Conservation (phyloP, 2,888 invertebrate species). For the Tetranychus piercei region DNA sequence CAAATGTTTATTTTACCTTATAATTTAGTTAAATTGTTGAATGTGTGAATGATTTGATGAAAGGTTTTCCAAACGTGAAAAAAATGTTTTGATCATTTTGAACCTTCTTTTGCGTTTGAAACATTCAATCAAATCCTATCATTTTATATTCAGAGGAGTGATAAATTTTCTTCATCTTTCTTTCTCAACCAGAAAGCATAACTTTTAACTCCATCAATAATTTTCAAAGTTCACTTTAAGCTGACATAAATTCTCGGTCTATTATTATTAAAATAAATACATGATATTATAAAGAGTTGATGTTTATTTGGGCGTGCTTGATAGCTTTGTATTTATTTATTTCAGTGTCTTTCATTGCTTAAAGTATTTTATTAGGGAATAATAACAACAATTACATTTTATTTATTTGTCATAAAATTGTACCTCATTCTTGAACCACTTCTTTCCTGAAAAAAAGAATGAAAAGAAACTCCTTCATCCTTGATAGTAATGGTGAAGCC, state of each 20-base stretch:
- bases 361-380: no score
- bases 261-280: background rate
- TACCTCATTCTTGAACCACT: no score
- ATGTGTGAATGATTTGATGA: no score
- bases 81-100: background rate
- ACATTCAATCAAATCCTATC: background rate
- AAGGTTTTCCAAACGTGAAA: no score
- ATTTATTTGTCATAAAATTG: no score
- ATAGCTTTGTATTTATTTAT: constrained; percentile 1
- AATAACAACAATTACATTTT: no score
- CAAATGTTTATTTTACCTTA: no score
- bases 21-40: no score
- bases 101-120: background rate
- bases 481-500: no score
- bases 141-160: background rate
- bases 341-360: no score
- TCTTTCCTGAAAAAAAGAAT: no score
- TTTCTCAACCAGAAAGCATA: background rate
- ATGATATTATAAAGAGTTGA: background rate
- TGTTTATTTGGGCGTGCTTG: constrained; percentile 4
- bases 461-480: no score
- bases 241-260: background rate
- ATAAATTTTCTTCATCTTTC: background rate
- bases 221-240: background rate
- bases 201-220: background rate